These are phyloP conservation scores for Serripes groenlandicus DNA, from an alignment of 2,888 invertebrate species.

Conservation along the genomic window DNA sequence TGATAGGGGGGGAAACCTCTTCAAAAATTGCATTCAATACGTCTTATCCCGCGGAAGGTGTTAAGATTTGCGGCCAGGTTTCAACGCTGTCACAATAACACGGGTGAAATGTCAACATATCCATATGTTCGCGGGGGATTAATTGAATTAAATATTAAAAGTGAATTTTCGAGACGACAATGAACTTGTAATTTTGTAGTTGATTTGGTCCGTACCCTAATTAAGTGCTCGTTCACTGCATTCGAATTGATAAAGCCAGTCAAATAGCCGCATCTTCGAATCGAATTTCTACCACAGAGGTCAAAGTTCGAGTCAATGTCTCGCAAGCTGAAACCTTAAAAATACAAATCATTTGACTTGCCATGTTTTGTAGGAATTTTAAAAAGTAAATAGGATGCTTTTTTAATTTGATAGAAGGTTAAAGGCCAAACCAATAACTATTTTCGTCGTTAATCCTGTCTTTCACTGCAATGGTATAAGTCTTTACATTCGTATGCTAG, in stretches of 20 bases:
- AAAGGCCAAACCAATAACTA: constrained; percentile 22
- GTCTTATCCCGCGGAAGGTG: constrained; percentile 2
- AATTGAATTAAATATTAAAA: constrained; percentile 61
- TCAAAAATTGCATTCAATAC: constrained; percentile 25
- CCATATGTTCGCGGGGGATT: constrained; percentile 54
- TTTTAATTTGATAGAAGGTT: not conserved
- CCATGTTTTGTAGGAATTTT: constrained; percentile 10
- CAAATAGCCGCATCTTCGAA: constrained; percentile 5
- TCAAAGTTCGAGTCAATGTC: not conserved
- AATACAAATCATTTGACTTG: constrained; percentile 1
- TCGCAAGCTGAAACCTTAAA: not conserved
- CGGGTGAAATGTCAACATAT: constrained; percentile 58
- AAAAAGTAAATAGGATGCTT: constrained; percentile 9
- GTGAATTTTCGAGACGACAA: constrained; percentile 40
- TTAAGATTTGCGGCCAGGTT: constrained; percentile 17
- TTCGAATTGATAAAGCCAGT: not conserved
- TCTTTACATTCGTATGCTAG: too few species aligned
- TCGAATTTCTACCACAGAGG: not conserved
- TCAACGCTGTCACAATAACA: constrained; percentile 12
- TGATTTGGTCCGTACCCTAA: constrained; percentile 16
- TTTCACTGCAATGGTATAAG: too few species aligned
- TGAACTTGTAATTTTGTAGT: constrained; percentile 24
- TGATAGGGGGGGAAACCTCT: constrained; percentile 47
- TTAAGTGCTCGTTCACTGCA: constrained; percentile 12
- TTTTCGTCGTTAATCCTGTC: constrained; percentile 5